Base-by-base conservation (phyloP, 2,888 invertebrate species). In the Drosophila lacicola region DNA sequence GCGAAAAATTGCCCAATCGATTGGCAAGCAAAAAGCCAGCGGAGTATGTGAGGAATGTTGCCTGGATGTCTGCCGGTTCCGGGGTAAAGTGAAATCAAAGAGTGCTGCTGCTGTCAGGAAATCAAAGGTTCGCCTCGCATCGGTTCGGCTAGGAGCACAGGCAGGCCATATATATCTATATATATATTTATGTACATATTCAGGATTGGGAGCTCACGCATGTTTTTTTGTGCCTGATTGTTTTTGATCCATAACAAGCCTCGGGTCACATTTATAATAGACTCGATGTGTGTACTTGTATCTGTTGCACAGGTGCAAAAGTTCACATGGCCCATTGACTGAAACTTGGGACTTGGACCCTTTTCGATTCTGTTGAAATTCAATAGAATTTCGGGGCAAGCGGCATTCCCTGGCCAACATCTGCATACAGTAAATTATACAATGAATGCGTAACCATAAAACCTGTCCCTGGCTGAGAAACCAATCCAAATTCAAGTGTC, bases 1-100 rank as follows among this genome's bases (percentile, higher is more conserved):
- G 90, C 90, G 90, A 78, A 89, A 90, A 90, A 90, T 90, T 90
- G 80, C 69, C 75, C 88, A 89, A 88, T 90, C 89, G 89, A 85
- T 88, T 82, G 88, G 56, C 49, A 53, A 69, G 65, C 54, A 39
- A 33, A 49, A 42, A 54, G 19, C 21, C 65, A 63, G 21, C 65
- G 54, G 21, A 14, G 57, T 3, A 11, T 37, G n/a, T 51, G 44
- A 17, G 45, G 37, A 29, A 29, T 29, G 29, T 29, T 29, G 29
- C 29, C 41, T 19, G 19, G 8, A 8, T 29, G 33, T 25, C 37
- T 33, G 41, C 39, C 37, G 34, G 53, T 13, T 51, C 25, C 37
- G 65, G 64, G 25, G 57, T 13, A 4, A 50, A 50, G 65, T 41
- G 41, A 77, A 77, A 77, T 77, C 77, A 73, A 66, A 77, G 63